Evolutionary conservation across 2,113 vertebrate genomes (phyloP).

Genomic region (Atractosteus spatula): DNA sequence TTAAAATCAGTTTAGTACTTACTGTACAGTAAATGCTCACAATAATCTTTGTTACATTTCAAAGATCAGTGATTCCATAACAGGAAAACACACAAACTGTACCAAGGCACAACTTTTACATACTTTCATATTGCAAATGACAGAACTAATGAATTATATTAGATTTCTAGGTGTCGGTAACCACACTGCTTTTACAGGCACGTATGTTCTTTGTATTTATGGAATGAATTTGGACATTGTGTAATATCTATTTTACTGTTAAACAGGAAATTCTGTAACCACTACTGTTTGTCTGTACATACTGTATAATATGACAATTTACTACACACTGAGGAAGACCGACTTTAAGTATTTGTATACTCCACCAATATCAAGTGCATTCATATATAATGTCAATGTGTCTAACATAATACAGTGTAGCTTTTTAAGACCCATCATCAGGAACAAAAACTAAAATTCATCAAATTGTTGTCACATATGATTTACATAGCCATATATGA

Average conservation of each 20-base stretch:
- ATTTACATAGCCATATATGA: too few relatives aligned
- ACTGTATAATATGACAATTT: conserved; percentile 35
- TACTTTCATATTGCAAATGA: too few relatives aligned
- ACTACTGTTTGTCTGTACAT: neutral
- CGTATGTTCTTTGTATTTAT: neutral
- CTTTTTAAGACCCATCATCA: too few relatives aligned
- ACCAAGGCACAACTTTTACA: too few relatives aligned
- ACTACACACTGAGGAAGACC: neutral
- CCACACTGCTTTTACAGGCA: neutral
- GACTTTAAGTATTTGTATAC: too few relatives aligned
- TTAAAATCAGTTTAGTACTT: conserved; percentile 11
- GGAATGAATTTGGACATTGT: neutral
- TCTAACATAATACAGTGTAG: too few relatives aligned
- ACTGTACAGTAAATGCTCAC: neutral
- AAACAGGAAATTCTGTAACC: neutral
- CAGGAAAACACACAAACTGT: neutral
- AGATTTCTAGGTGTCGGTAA: too few relatives aligned
- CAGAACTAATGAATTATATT: too few relatives aligned
- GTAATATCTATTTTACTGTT: neutral
- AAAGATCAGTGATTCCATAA: conserved; percentile 22
- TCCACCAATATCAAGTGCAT: too few relatives aligned
- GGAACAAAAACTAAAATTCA: too few relatives aligned
- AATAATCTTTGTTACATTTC: neutral
- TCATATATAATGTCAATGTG: too few relatives aligned
- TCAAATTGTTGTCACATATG: too few relatives aligned